Conservation (phyloP, 2,113 vertebrate species). For the Perca flavescens region DNA sequence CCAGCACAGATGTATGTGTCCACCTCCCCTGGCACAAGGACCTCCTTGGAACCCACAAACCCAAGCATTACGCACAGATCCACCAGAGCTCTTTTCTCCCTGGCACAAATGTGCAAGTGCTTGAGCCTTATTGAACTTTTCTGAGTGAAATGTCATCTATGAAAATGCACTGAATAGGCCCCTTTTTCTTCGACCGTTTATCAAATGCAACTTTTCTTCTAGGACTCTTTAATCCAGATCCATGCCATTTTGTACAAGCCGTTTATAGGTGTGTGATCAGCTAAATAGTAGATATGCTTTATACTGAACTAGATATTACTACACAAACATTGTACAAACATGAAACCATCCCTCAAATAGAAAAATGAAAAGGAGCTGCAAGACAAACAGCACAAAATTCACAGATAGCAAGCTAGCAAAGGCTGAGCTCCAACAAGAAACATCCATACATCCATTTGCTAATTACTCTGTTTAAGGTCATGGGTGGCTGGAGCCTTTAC, state of each 20-base stretch:
- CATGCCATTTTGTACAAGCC: neutral
- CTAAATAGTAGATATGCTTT: neutral
- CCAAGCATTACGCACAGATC: slow-evolving; percentile 41
- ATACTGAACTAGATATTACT: neutral
- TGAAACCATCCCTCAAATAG: neutral
- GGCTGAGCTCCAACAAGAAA: slow-evolving; percentile 7
- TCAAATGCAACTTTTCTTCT: slow-evolving; percentile 7
- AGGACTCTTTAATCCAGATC: slow-evolving; percentile 7
- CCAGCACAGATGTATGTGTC: slow-evolving; percentile 69
- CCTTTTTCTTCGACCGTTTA: neutral
- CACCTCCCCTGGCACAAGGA: slow-evolving; percentile 60
- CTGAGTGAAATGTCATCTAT: neutral
- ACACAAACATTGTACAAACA: neutral
- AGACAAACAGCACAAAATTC: neutral
- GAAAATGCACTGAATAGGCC: neutral
- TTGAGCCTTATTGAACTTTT: slow-evolving; percentile 11
- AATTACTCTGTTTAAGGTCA: slow-evolving; percentile 4
- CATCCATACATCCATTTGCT: neutral
- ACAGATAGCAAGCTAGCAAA: neutral
- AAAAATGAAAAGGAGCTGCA: neutral
- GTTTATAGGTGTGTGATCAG: neutral
- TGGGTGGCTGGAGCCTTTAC: neutral
- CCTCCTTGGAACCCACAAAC: slow-evolving; percentile 63
- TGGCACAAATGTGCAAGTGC: slow-evolving; percentile 15
- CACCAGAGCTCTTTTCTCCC: slow-evolving; percentile 24